Conservation (phyloP, 2,113 vertebrate genomes). For the Abramis brama region DNA sequence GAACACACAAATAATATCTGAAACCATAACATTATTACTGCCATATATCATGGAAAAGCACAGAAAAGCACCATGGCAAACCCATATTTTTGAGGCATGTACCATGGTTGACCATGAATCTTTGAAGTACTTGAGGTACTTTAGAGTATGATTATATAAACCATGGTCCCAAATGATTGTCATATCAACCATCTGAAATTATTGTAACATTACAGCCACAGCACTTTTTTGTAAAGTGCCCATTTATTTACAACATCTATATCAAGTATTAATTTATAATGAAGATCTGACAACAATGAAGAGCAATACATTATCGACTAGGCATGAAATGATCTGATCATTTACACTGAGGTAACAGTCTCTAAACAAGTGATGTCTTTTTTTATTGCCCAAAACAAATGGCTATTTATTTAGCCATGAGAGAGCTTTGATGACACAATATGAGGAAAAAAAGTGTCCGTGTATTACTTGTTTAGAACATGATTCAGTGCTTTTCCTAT, state of each 20-base stretch:
- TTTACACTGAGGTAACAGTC: not conserved
- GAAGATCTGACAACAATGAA: not conserved
- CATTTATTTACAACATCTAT: not conserved
- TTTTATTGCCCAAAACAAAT: slow-evolving; percentile 3
- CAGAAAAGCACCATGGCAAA: not conserved
- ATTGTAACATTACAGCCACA: not conserved
- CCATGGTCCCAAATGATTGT: not conserved
- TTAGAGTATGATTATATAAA: not conserved
- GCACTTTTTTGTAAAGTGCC: not conserved
- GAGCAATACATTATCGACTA: not conserved
- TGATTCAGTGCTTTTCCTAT: not conserved
- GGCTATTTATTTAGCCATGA: not conserved
- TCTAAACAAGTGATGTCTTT: not conserved
- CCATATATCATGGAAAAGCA: not conserved
- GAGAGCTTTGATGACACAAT: not conserved
- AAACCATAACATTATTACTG: not conserved
- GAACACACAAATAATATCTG: not conserved
- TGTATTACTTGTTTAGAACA: not conserved
- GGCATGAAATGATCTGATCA: not conserved
- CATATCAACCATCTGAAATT: not conserved
- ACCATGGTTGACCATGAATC: not conserved
- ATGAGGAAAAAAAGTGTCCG: not conserved
- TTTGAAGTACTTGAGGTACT: not conserved
- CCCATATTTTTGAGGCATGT: not conserved
- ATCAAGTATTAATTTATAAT: not conserved